Conservation (phyloP, 2,888 invertebrate genomes). For the Phengaris arion region DNA sequence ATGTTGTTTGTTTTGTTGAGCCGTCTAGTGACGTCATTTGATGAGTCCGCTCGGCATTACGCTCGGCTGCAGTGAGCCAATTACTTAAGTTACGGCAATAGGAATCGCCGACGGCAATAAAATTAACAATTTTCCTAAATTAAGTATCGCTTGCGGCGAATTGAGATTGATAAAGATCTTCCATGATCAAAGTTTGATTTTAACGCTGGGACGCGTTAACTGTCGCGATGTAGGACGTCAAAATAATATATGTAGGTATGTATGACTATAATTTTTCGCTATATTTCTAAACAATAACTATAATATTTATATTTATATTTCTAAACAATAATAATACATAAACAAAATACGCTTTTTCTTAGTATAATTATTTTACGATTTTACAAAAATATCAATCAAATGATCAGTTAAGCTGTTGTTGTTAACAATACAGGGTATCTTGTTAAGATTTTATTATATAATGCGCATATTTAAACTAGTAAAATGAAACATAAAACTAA, state of each 20-base stretch:
- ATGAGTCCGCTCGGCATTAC: not conserved
- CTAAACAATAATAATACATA: not conserved
- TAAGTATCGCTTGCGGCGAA: not conserved
- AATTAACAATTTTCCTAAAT: constrained; percentile 14
- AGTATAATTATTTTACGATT: too few species aligned
- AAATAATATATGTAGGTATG: not conserved
- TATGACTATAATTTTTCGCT: too few species aligned
- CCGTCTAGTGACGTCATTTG: constrained; percentile 9
- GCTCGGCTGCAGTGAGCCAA: constrained; percentile 10
- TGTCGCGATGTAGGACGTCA: not conserved
- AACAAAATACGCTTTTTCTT: not conserved
- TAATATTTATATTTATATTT: too few species aligned
- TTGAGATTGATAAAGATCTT: not conserved
- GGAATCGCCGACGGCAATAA: constrained; percentile 14
- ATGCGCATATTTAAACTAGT: too few species aligned
- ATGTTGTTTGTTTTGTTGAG: constrained; percentile 17
- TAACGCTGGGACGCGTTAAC: not conserved
- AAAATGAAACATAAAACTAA: not conserved
- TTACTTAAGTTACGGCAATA: constrained; percentile 19
- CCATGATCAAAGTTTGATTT: constrained; percentile 1
- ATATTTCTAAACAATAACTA: too few species aligned
- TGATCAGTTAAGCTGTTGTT: too few species aligned
- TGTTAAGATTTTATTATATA: too few species aligned
- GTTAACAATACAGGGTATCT: too few species aligned
- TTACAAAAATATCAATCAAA: too few species aligned